Base-by-base conservation (phyloP, 2,797 vertebrate species). In the Acanthopagrus latus region DNA sequence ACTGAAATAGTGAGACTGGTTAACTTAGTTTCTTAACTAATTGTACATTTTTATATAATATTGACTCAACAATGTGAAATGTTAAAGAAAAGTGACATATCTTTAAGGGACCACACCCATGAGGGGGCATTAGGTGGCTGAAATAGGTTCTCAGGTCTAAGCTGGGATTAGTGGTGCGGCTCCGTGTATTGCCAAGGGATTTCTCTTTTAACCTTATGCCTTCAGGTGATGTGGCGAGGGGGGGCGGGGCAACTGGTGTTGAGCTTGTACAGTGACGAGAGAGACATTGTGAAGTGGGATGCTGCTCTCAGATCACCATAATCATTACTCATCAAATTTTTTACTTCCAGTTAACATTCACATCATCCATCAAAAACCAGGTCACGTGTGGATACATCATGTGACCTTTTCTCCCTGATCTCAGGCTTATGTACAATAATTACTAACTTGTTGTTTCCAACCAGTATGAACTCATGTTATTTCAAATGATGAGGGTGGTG, bases 151-250 rank as follows among this genome's bases (percentile, higher is more conserved):
- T 46, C 6, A 90, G 76, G 87, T 90, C 91, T 95, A 95, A 95
- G 84, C 91, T 86, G 80, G 89, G 95, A 95, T 95, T 95, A 96
- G 77, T 41, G 51, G 64, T 25, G 78, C 83, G 86, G 87, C 92
- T 85, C 89, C 25, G 80, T 80, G 90, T 89, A 88, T 83, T 86
- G 90, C 91, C 92, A 92, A 82, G 43, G 76, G 90, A 92, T 93
- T 95, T 94, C 88, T 90, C 87, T 91, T 87, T 91, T 89, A 89
- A 91, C 92, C 88, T 88, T 75, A 84, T 86, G 88, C 69, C 67
- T 85, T 57, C 23, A 20, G 72, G 23, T 81, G 82, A 71, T 78
- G 58, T 14, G 27, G 56, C 5, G 68, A 68, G 85, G 73, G 23
- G 23, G 16, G 38, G 21, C 12, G 52, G 78, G 38, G 50, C 51